Evolutionary conservation across 1,140 invertebrate species (phyloP).

Genomic region (Cephus cinctus): DNA sequence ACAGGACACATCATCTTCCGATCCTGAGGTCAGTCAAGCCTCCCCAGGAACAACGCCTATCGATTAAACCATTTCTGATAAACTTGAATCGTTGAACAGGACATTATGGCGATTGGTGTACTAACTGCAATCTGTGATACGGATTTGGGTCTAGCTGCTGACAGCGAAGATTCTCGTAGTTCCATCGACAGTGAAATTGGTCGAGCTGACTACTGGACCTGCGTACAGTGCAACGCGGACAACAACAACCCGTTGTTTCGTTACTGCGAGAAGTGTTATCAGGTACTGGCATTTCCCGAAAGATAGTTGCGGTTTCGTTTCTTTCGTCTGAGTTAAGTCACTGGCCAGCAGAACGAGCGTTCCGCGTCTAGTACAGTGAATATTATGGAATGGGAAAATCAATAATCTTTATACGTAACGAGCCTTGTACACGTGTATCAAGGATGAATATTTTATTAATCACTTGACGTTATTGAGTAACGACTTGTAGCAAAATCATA

Average conservation of each 20-base stretch:
- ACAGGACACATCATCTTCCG: slow-evolving; percentile 16
- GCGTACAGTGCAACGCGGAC: slow-evolving; percentile 60
- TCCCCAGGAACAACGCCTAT: too few species aligned
- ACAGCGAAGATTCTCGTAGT: slow-evolving; percentile 58
- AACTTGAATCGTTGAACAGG: slow-evolving; percentile 24
- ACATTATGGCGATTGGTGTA: slow-evolving; percentile 29
- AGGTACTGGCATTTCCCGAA: too few species aligned
- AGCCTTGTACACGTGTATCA: too few species aligned
- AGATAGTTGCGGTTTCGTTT: too few species aligned
- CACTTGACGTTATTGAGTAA: too few species aligned
- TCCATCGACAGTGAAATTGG: slow-evolving; percentile 59
- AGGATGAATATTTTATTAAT: too few species aligned
- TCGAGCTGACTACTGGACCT: slow-evolving; percentile 62
- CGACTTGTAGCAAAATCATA: too few species aligned
- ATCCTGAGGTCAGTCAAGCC: slow-evolving; percentile 20
- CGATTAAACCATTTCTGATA: background rate
- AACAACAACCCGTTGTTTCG: slow-evolving; percentile 66
- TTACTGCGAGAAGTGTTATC: slow-evolving; percentile 68
- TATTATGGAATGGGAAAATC: too few species aligned
- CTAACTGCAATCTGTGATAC: slow-evolving; percentile 30
- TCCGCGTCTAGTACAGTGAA: too few species aligned
- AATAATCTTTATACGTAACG: too few species aligned
- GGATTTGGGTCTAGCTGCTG: slow-evolving; percentile 42
- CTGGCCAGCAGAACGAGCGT: too few species aligned
- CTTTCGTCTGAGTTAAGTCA: too few species aligned